phyloP scores from a whole-genome alignment of 1,140 invertebrate genomes.

The Drosophila neocordata region DNA sequence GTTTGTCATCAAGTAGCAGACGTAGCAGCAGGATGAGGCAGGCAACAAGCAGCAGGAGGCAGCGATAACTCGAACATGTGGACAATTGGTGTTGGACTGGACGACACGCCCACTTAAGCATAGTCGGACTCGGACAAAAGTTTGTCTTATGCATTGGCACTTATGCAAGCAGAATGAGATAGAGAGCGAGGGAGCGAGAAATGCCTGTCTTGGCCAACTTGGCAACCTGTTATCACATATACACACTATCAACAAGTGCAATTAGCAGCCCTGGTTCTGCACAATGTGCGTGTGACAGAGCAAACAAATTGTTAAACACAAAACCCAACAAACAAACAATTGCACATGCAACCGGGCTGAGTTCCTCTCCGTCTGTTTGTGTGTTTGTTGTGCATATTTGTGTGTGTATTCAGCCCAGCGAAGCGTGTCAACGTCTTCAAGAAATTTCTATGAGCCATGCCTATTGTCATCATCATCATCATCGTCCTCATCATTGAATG shows the following conservation, averaged over 20 bases:
- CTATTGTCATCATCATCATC: background rate
- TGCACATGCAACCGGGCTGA: slow-evolving; percentile 27
- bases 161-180: slow-evolving; percentile 48
- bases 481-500: background rate
- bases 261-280: slow-evolving; percentile 64
- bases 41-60: background rate
- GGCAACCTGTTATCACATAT: slow-evolving; percentile 69
- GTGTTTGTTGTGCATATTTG: slow-evolving; percentile 13
- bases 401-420: slow-evolving; percentile 29
- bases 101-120: slow-evolving; percentile 54
- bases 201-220: slow-evolving; percentile 16
- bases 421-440: slow-evolving; percentile 16
- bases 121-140: slow-evolving; percentile 45
- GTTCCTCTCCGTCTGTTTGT: slow-evolving; percentile 13
- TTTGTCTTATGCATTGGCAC: slow-evolving; percentile 71
- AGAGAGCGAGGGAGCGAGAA: background rate
- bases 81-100: slow-evolving; percentile 58
- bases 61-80: slow-evolving; percentile 49
- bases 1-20: slow-evolving; percentile 51
- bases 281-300: slow-evolving; percentile 78
- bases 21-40: background rate
- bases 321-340: slow-evolving; percentile 39
- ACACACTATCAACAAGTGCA: slow-evolving; percentile 70
- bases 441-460: slow-evolving; percentile 9
- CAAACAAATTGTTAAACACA: slow-evolving; percentile 72